Conservation (phyloP, 1,140 invertebrate species). For the Lerema accius region DNA sequence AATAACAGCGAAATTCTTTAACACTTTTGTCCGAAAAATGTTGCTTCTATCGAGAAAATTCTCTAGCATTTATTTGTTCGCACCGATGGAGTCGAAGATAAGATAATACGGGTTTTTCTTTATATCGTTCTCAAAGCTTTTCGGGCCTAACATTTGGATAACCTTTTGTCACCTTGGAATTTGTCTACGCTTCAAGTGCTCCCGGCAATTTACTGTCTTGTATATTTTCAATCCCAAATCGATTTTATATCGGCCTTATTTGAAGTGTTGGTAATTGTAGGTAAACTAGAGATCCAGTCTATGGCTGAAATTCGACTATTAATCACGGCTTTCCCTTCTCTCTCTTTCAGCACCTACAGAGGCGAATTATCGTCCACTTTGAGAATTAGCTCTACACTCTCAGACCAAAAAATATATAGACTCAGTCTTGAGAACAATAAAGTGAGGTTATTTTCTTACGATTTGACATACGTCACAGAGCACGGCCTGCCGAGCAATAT, state of each 20-base stretch:
- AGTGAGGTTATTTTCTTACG: too few relatives aligned
- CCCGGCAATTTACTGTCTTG: not conserved
- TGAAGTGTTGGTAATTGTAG: too few relatives aligned
- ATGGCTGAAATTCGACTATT: too few relatives aligned
- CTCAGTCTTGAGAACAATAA: too few relatives aligned
- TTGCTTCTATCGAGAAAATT: not conserved
- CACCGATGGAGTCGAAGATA: not conserved
- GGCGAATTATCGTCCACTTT: too few relatives aligned
- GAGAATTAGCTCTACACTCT: too few relatives aligned
- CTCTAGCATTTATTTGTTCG: not conserved
- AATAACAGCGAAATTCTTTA: not conserved
- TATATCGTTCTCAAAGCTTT: not conserved
- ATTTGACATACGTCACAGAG: too few relatives aligned
- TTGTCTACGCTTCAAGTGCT: not conserved
- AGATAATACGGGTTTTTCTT: constrained; percentile 7
- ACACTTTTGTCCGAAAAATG: not conserved
- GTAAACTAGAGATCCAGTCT: too few relatives aligned
- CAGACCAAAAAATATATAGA: too few relatives aligned
- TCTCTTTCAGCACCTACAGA: too few relatives aligned
- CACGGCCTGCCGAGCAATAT: too few relatives aligned
- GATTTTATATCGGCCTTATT: not conserved
- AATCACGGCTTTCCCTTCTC: too few relatives aligned
- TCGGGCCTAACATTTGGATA: not conserved
- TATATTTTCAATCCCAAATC: not conserved
- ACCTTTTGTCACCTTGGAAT: not conserved